These are phyloP conservation scores for Eubasilissa splendida DNA, from an alignment of 2,888 invertebrate genomes.

Conservation along the genomic window DNA sequence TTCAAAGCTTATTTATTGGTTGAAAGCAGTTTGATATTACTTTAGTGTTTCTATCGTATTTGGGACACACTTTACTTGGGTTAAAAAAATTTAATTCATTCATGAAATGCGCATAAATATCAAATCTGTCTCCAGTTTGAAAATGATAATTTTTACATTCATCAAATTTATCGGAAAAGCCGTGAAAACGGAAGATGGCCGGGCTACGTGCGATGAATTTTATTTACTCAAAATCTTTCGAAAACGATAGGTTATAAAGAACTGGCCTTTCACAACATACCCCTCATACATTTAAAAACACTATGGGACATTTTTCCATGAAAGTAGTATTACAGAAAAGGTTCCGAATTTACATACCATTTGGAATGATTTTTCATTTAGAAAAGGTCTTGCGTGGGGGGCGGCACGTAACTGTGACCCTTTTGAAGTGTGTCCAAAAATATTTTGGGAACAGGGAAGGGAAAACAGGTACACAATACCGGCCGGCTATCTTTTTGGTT, in stretches of 20 bases:
- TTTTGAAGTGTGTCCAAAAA: too few relatives aligned
- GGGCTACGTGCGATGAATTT: slow-evolving; percentile 20
- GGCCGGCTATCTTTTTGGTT: too few relatives aligned
- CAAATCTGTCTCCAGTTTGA: background rate
- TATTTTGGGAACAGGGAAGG: too few relatives aligned
- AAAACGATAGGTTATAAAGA: slow-evolving; percentile 4
- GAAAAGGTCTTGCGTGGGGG: too few relatives aligned
- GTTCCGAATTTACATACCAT: slow-evolving; percentile 5
- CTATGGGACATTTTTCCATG: background rate
- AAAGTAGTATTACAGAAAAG: background rate
- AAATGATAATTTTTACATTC: slow-evolving; percentile 23
- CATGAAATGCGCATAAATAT: too few relatives aligned
- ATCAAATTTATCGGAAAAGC: slow-evolving; percentile 25
- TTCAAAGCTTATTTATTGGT: too few relatives aligned
- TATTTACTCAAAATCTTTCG: slow-evolving; percentile 7
- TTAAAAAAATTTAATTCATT: too few relatives aligned
- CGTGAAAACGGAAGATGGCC: slow-evolving; percentile 1
- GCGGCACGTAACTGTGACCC: too few relatives aligned
- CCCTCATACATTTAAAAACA: background rate
- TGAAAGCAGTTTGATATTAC: too few relatives aligned
- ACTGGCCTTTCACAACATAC: background rate
- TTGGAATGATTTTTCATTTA: background rate
- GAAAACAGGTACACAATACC: too few relatives aligned
- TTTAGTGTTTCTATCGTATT: too few relatives aligned
- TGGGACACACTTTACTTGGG: too few relatives aligned